Evolutionary conservation across 2,797 vertebrate species (phyloP).

Genomic region (Macroramphosus scolopax): DNA sequence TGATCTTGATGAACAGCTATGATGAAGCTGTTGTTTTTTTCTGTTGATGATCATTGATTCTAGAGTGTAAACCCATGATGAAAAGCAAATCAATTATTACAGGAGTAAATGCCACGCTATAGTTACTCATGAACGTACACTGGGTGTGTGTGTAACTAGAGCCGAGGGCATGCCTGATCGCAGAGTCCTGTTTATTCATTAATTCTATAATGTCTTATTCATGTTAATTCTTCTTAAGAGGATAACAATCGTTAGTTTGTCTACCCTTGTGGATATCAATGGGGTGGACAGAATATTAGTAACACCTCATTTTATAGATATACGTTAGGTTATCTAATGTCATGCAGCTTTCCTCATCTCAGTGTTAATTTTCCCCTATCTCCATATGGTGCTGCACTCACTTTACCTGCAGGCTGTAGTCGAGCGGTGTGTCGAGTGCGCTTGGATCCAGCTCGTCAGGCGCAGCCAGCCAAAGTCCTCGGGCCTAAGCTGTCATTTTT

Average conservation of each 20-base stretch:
- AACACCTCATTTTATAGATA: slow-evolving; percentile 16
- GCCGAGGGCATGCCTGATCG: slow-evolving; percentile 85
- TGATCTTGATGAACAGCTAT: too few relatives aligned
- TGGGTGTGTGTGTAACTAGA: slow-evolving; percentile 33
- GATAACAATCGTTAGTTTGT: neutral
- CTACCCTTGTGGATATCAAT: slow-evolving; percentile 8
- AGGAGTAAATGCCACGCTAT: neutral
- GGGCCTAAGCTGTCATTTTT: slow-evolving; percentile 95
- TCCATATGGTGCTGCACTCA: slow-evolving; percentile 99
- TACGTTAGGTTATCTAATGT: slow-evolving; percentile 74
- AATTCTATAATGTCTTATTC: slow-evolving; percentile 87
- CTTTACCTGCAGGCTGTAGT: slow-evolving; percentile 98
- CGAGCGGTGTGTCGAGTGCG: slow-evolving; percentile 74
- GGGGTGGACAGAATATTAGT: slow-evolving; percentile 20
- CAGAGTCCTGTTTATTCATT: slow-evolving; percentile 82
- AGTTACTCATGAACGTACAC: neutral
- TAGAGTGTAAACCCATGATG: too few relatives aligned
- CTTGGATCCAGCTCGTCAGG: slow-evolving; percentile 70
- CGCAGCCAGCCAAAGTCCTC: slow-evolving; percentile 86
- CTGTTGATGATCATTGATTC: too few relatives aligned
- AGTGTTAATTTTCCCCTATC: slow-evolving; percentile 95
- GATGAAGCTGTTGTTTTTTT: too few relatives aligned
- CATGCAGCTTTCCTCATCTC: slow-evolving; percentile 86
- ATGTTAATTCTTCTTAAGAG: slow-evolving; percentile 81
- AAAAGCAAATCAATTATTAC: too few relatives aligned